Evolutionary conservation across 2,797 vertebrate species (phyloP).

Genomic region (Enteromius anoplus): DNA sequence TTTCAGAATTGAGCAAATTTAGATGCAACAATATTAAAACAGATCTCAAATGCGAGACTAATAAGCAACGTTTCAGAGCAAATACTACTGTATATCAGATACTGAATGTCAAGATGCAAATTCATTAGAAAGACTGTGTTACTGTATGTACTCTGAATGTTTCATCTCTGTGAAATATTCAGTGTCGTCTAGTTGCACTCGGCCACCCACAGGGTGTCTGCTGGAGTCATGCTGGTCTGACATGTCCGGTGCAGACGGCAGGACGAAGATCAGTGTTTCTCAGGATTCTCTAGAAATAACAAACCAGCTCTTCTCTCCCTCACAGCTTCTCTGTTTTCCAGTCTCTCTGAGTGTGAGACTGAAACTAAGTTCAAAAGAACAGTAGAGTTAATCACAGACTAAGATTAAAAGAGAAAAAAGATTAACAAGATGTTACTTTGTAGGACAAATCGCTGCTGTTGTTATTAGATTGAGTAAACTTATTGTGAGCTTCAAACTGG

Average conservation of each 20-base stretch:
- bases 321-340: not conserved
- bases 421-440: not conserved
- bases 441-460: not conserved
- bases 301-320: constrained; percentile 24
- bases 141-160: not conserved
- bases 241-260: constrained; percentile 48
- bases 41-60: too few relatives aligned
- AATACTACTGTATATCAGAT: not conserved
- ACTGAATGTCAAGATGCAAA: not conserved
- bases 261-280: constrained; percentile 36
- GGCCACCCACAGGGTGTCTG: constrained; percentile 32
- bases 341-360: not conserved
- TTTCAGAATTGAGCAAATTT: too few relatives aligned
- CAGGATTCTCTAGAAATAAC: constrained; percentile 50
- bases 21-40: too few relatives aligned
- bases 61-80: not conserved
- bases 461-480: not conserved
- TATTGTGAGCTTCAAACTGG: not conserved
- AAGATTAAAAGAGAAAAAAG: not conserved
- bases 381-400: not conserved
- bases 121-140: not conserved
- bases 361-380: not conserved
- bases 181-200: not conserved
- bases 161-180: constrained; percentile 20
- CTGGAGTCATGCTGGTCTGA: constrained; percentile 30